Percentiles rank a stretch among this genome's conserved stretches.
These are phyloP conservation scores for Panzeria rudis DNA, from an alignment of 2,888 invertebrate genomes.

Conservation along the genomic window DNA sequence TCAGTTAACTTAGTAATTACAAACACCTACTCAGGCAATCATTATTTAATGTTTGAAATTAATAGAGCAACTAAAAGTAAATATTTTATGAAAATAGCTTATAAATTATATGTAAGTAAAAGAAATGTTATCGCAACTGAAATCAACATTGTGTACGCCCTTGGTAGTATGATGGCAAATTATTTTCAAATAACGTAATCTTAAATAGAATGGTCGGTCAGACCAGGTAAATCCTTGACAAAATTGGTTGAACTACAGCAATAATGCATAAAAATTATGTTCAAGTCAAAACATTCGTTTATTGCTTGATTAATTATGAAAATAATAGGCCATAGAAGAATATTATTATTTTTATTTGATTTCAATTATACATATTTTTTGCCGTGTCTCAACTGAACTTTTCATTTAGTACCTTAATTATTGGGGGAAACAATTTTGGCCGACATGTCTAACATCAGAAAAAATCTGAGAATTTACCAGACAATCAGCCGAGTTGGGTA, in stretches of 20 bases:
- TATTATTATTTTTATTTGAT: neutral
- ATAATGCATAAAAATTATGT: neutral
- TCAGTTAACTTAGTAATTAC: neutral
- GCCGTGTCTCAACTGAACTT: neutral
- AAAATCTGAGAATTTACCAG: no score
- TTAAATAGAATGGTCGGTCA: neutral
- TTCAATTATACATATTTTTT: neutral
- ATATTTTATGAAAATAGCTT: neutral
- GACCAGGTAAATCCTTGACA: neutral
- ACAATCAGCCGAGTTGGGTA: no score
- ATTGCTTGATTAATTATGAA: neutral
- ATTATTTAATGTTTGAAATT: neutral
- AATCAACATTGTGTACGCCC: neutral
- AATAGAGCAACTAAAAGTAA: slow-evolving; percentile 3
- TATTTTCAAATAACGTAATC: neutral
- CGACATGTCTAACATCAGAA: no score
- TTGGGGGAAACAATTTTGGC: no score
- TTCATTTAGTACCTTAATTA: neutral
- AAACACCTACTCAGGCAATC: neutral
- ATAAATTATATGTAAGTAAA: slow-evolving; percentile 4
- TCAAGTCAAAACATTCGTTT: no score
- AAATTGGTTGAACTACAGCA: neutral
- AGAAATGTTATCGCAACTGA: slow-evolving; percentile 2
- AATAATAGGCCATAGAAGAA: neutral
- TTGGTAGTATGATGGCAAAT: neutral